Evolutionary conservation across 2,888 invertebrate species (phyloP).

Genomic region (Drosophila mayaguana): DNA sequence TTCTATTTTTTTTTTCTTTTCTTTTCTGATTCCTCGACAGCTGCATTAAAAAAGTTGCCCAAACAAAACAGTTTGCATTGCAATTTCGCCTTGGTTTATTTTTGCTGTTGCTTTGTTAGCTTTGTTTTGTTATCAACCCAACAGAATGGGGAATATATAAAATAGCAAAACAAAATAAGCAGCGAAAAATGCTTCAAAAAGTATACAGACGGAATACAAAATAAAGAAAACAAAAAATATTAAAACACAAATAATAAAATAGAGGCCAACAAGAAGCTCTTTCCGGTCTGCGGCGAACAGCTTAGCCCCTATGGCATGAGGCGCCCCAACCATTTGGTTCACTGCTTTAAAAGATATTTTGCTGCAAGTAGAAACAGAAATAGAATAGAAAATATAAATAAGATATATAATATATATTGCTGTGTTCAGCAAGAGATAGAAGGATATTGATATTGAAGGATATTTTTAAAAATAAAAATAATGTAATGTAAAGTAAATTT

Average conservation of each 20-base stretch:
- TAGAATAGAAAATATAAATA: not conserved
- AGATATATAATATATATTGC: not conserved
- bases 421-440: not conserved
- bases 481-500: no score
- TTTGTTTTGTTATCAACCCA: constrained; percentile 73
- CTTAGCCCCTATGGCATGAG: constrained; percentile 36
- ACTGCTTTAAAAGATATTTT: constrained; percentile 20
- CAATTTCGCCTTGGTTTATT: constrained; percentile 70
- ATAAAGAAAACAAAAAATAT: constrained; percentile 8
- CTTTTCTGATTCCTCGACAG: constrained; percentile 45
- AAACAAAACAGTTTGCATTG: constrained; percentile 77
- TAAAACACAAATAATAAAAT: constrained; percentile 15
- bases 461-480: no score
- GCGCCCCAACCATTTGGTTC: constrained; percentile 44
- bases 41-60: constrained; percentile 74
- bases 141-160: constrained; percentile 38
- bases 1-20: constrained; percentile 15
- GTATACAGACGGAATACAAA: constrained; percentile 46
- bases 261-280: constrained; percentile 53
- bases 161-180: constrained; percentile 46
- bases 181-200: constrained; percentile 51
- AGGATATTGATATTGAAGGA: no score
- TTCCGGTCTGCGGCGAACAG: constrained; percentile 59
- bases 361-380: not conserved
- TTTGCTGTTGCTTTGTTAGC: constrained; percentile 54